Percentiles rank a stretch among this genome's conserved stretches.
These are phyloP conservation scores for Phoeniculus purpureus DNA, from an alignment of 2,797 vertebrate genomes.

Conservation along the genomic window DNA sequence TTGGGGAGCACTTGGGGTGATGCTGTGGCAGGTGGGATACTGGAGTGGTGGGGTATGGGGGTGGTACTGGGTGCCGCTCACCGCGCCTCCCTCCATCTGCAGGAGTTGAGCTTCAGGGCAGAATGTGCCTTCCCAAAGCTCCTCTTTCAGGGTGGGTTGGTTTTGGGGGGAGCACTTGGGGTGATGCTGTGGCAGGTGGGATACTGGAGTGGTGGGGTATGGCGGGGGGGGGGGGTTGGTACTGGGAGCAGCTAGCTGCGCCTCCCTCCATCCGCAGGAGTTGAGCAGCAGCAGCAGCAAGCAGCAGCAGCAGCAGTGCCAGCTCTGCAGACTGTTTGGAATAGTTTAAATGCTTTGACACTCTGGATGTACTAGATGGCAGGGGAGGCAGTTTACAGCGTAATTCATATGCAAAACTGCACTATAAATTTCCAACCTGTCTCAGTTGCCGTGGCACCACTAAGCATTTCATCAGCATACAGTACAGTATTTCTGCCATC, in stretches of 20 bases:
- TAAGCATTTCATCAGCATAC: constrained; percentile 77
- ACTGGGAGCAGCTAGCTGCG: background rate
- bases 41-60: background rate
- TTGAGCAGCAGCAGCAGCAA: constrained; percentile 63
- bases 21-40: background rate
- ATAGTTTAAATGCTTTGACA: constrained; percentile 83
- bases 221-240: background rate
- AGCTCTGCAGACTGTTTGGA: constrained; percentile 82
- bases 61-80: background rate
- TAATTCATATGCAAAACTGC: constrained; percentile 83
- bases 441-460: constrained; percentile 79
- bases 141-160: background rate
- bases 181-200: background rate
- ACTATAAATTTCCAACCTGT: constrained; percentile 78
- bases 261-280: constrained; percentile 53
- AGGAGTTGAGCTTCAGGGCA: background rate
- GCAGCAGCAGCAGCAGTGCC: constrained; percentile 58
- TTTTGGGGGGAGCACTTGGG: background rate
- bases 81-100: background rate
- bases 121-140: background rate
- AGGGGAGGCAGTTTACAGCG: constrained; percentile 77
- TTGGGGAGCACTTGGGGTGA: background rate
- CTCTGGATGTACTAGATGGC: constrained; percentile 77
- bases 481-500: constrained; percentile 85
- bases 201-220: background rate